Evolutionary conservation across 2,888 invertebrate genomes (phyloP), one percentile per base, ranked within the genome.

Genomic region (Amorpha juglandis): DNA sequence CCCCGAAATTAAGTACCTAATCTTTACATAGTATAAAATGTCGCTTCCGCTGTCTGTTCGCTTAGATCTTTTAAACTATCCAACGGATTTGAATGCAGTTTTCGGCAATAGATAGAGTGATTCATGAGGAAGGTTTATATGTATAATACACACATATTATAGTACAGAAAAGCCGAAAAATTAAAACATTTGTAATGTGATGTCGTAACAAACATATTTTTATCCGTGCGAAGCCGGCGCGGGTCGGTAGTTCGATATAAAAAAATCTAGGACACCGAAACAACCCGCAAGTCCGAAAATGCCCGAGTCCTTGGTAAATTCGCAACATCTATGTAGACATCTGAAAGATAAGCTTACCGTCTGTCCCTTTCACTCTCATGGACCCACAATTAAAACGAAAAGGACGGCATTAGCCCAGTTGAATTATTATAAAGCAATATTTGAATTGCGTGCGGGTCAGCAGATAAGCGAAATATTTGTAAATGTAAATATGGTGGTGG

Each of bases 391-490:
- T 3, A 55, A n/a, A 33, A 14, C 1, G 35, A 55, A 35, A 55
- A 35, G 33, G 55, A 55, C n/a, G 16, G 16, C 0, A 16, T n/a
- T n/a, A 42, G 16, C 11, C 12, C 11, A 38, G 14, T 14, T 11
- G 58, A 19, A 19, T 42, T 58, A 58, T 58, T 42, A 38, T 58
- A 38, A 58, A 12, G 19, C 58, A 58, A 58, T 58, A 16, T 58
- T 58, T 58, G 58, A 58, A 42, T 58, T 6, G 55, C 9, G 42
- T 38, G 42, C 58, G 58, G 42, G 58, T 58, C 38, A 58, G 19
- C 12, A 58, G 58, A 58, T 58, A 58, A 63, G 52, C 62, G 50
- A 62, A 65, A 65, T 62, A 65, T 65, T 62, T 51, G 62, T 51
- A 16, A 38, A 38, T 11, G 62, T 65, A 65, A 45, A 65, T 62